These are phyloP conservation scores for Steinernema khuongi DNA, from an alignment of 1,140 invertebrate genomes.

Conservation along the genomic window DNA sequence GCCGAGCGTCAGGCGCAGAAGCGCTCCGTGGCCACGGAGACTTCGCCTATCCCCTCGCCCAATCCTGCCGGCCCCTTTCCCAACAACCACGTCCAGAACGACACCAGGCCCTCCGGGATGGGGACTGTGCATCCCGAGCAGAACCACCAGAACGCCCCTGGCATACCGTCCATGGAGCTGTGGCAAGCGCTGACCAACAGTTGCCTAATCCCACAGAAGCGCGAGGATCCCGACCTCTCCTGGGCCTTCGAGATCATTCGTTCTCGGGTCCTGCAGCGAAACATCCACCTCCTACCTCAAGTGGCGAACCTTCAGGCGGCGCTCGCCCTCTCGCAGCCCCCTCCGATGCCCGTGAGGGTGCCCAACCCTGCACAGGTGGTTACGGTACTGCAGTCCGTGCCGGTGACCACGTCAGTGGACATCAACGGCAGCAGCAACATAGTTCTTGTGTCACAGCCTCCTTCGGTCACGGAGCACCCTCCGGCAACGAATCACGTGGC, in stretches of 20 bases:
- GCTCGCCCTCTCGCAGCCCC: background rate
- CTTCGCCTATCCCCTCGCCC: background rate
- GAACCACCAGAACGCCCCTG: too few relatives aligned
- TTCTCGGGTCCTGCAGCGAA: background rate
- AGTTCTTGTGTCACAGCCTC: background rate
- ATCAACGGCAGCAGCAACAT: background rate
- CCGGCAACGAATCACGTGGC: background rate
- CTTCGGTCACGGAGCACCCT: background rate
- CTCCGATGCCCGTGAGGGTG: background rate
- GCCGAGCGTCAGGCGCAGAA: constrained; percentile 3
- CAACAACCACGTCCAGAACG: background rate
- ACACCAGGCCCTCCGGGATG: too few relatives aligned
- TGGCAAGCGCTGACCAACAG: background rate
- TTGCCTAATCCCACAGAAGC: background rate
- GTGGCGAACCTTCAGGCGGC: background rate
- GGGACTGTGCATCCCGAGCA: too few relatives aligned
- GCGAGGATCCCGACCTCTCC: background rate
- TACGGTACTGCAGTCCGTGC: background rate
- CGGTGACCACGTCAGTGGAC: background rate
- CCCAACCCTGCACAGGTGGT: background rate
- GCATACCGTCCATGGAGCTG: too few relatives aligned
- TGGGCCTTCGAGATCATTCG: constrained; percentile 1
- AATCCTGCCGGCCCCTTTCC: background rate
- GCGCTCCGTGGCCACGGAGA: constrained; percentile 5
- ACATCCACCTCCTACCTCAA: background rate